Base-by-base conservation (phyloP, 1,140 invertebrate genomes). In the Drosophila kohkoa region DNA sequence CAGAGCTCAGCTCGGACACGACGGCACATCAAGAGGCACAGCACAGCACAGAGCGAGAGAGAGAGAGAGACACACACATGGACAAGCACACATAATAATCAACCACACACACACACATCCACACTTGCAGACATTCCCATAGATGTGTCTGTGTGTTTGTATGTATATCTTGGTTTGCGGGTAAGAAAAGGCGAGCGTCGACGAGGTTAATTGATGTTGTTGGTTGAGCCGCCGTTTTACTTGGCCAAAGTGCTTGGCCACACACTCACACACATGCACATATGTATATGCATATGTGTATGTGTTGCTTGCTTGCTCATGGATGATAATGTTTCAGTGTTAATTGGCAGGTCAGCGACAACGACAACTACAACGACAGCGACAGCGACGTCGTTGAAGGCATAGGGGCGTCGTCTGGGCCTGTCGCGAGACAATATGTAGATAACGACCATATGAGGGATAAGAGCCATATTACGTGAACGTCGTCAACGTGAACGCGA, bases 141-240 rank as follows among this genome's bases (percentile, higher is more conserved):
- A 71, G 7, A 28, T 30, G 11, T 20, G 13, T n/a, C 1, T 8
- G 25, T n/a, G 10, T 28, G 13, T 51, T 20, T 48, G 35, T n/a
- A 35, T 16, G 32, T 54, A 75, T 54, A 57, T 52, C 4, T 6
- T 45, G 28, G 62, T 32, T 54, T 49, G n/a, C 49, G 32, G 32
- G 28, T 11, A 55, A 38, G 38, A 13, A 45, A 63, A 60, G 59
- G 13, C 58, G 13, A 73, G 38, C 64, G 60, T 75, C 57, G 45
- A 73, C 63, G 54, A 58, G 28, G 62, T 54, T 82, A 82, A 82
- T 82, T 82, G 76, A 75, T 63, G 68, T 75, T 71, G 73, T 62
- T 75, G 79, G 65, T 45, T 78, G 64, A 65, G 79, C 45, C 55
- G 32, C 57, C 54, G 64, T 59, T 67, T 64, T 45, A 51, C 52